Percentiles rank a stretch among this genome's conserved stretches.
phyloP scores from a whole-genome alignment of 2,797 vertebrate genomes.

The Accipiter minullus region DNA sequence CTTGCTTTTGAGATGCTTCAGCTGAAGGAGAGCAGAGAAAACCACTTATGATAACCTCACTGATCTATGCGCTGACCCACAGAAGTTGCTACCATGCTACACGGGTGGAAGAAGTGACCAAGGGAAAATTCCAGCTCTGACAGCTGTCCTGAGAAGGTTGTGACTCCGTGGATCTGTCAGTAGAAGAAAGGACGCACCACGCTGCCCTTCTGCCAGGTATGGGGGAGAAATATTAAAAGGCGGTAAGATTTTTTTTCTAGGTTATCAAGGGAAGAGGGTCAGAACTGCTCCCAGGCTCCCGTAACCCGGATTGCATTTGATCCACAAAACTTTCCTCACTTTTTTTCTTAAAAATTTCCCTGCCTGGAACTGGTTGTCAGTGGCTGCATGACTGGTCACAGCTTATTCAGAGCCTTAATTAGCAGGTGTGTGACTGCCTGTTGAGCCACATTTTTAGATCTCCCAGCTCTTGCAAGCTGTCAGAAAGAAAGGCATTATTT shows the following conservation, averaged over 20 bases:
- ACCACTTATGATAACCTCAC: not conserved
- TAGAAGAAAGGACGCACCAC: not conserved
- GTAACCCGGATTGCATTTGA: not conserved
- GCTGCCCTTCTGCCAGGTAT: not conserved
- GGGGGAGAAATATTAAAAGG: not conserved
- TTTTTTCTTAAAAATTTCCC: not conserved
- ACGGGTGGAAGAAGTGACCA: rapidly evolving
- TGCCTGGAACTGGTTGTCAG: not conserved
- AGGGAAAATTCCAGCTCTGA: not conserved
- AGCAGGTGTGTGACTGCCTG: constrained; percentile 50
- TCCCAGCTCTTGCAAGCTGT: not conserved
- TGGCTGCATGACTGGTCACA: not conserved
- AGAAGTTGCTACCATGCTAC: not conserved
- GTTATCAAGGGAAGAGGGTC: not conserved
- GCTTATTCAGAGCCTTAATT: constrained; percentile 18
- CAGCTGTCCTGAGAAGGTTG: not conserved
- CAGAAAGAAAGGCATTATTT: constrained; percentile 50
- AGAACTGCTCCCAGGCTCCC: not conserved
- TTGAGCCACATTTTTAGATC: constrained; percentile 31
- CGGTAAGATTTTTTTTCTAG: not conserved
- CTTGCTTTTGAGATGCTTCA: not conserved
- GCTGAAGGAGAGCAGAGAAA: not conserved
- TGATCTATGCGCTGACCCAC: rapidly evolving
- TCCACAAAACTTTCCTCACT: rapidly evolving
- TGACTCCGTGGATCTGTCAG: rapidly evolving